Conservation (phyloP, 2,888 invertebrate species). For the Crossocerus cetratus region DNA sequence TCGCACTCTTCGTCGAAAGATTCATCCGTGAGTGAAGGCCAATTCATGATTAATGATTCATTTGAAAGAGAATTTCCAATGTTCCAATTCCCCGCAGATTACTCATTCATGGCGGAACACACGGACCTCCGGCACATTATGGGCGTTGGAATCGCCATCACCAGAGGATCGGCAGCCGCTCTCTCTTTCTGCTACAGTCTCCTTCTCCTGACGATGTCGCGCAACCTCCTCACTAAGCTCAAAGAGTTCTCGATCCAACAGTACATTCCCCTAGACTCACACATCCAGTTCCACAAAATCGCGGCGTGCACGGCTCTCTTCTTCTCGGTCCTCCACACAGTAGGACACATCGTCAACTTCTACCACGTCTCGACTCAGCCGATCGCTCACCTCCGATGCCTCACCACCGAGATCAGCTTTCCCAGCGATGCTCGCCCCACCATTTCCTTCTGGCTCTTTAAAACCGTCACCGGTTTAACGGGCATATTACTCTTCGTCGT, state of each 20-base stretch:
- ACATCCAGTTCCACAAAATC: conserved; percentile 98
- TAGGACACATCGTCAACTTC: conserved; percentile 97
- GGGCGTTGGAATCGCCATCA: conserved; percentile 97
- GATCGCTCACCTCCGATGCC: conserved; percentile 92
- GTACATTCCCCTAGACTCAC: conserved; percentile 95
- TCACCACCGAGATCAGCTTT: conserved; percentile 96
- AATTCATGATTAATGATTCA: no score
- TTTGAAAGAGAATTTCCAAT: no score
- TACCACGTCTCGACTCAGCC: conserved; percentile 98
- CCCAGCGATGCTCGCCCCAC: conserved; percentile 96
- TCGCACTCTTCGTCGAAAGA: conserved; percentile 94
- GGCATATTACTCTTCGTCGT: conserved; percentile 92
- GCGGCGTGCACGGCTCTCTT: conserved; percentile 96
- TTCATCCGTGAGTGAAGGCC: conserved; percentile 88
- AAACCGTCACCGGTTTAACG: conserved; percentile 93
- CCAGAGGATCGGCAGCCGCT: conserved; percentile 95
- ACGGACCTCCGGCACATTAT: conserved; percentile 96
- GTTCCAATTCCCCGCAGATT: conserved; percentile 80
- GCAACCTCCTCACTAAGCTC: conserved; percentile 93
- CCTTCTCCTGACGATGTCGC: conserved; percentile 93
- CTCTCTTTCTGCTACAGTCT: conserved; percentile 96
- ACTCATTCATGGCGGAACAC: conserved; percentile 97
- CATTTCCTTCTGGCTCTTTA: conserved; percentile 96
- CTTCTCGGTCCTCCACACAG: conserved; percentile 94
- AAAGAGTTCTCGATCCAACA: conserved; percentile 96